Evolutionary conservation across 2,797 vertebrate species (phyloP).

Genomic region (Notoglanidium macrostoma): DNA sequence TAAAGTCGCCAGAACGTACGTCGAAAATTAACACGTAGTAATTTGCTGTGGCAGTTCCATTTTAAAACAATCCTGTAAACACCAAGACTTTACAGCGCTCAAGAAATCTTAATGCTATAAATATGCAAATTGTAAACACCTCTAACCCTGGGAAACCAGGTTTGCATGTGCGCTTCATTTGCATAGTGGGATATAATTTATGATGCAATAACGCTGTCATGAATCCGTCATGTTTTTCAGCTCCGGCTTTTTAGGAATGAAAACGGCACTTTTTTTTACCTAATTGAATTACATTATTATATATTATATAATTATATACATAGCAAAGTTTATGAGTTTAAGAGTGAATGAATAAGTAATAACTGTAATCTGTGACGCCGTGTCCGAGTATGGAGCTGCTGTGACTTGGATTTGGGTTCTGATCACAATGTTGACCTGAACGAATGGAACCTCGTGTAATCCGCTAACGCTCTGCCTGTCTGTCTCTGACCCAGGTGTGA

Average conservation of each 20-base stretch:
- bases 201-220: neutral
- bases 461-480: neutral
- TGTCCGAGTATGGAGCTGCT: too few relatives aligned
- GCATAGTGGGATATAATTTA: neutral
- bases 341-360: too few relatives aligned
- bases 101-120: neutral
- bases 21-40: neutral
- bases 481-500: constrained; percentile 76
- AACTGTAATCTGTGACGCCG: too few relatives aligned
- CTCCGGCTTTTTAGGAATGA: neutral
- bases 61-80: too few relatives aligned
- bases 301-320: too few relatives aligned
- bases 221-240: neutral
- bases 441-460: neutral
- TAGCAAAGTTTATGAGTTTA: too few relatives aligned
- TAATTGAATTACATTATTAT: too few relatives aligned
- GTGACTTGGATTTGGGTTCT: too few relatives aligned
- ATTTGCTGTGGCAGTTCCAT: neutral
- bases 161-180: neutral
- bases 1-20: neutral
- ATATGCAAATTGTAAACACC: neutral
- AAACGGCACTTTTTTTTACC: neutral
- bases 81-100: too few relatives aligned
- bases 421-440: neutral
- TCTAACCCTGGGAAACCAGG: neutral